phyloP scores from a whole-genome alignment of 2,888 invertebrate species.

The Acanthosepion esculentum region DNA sequence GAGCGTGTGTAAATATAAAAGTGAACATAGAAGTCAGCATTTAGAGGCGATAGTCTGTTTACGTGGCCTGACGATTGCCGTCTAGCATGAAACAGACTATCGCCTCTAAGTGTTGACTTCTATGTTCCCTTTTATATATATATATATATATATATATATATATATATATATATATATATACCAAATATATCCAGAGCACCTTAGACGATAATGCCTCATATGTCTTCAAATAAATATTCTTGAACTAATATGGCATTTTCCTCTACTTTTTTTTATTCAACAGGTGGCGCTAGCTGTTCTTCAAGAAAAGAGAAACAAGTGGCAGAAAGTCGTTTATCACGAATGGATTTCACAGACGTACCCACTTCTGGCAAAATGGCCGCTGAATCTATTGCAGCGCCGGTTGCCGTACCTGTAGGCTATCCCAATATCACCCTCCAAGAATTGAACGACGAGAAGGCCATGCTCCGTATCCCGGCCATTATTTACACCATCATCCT shows the following conservation, averaged over 20 bases:
- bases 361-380: neutral
- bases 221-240: neutral
- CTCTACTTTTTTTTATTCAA: neutral
- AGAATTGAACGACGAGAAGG: slow-evolving; percentile 52
- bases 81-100: too few relatives aligned
- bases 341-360: neutral
- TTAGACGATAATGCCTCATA: neutral
- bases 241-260: neutral
- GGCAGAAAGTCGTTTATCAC: neutral
- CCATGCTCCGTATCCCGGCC: slow-evolving; percentile 55
- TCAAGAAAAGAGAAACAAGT: neutral
- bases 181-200: neutral
- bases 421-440: slow-evolving; percentile 41
- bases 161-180: too few relatives aligned
- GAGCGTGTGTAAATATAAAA: too few relatives aligned
- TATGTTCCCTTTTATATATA: too few relatives aligned
- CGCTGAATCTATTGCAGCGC: neutral
- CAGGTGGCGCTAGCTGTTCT: neutral
- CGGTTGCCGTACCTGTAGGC: neutral
- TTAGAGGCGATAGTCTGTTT: too few relatives aligned
- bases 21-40: too few relatives aligned
- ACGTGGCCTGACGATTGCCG: too few relatives aligned
- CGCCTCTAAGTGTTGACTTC: too few relatives aligned
- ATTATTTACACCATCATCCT: slow-evolving; percentile 58
- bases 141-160: too few relatives aligned